Evolutionary conservation across 2,888 invertebrate genomes (phyloP), one percentile per base, ranked within the genome.

Genomic region (Encarsia formosa): DNA sequence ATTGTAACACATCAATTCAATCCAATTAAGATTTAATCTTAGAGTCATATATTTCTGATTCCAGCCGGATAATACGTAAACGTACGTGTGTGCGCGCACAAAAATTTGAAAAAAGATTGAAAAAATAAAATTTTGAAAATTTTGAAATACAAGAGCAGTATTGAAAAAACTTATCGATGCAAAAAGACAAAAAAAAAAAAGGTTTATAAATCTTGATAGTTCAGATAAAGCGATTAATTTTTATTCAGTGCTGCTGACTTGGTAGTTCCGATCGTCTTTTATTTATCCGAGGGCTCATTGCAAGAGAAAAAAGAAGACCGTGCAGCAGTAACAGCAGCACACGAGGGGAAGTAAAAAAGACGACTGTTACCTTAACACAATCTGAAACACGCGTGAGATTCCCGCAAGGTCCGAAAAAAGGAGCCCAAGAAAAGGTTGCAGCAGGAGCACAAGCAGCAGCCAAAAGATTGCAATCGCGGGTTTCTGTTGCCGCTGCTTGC

Each of bases 381-480:
- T 54, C 47, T 51, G 11, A 51, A 54, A 54, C 48, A 52, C 55
- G 45, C 51, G 52, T 55, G 52, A 55, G 55, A 55, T 55, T 55
- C 51, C 54, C 47, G 51, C 44, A 52, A 52, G 49, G 49, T 6
- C 48, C 38, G 34, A 52, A 52, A 55, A 52, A 55, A 54, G 23
- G 40, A 44, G 43, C 40, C 40, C 38, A 26, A 51, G 50, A 35
- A 49, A 50, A 49, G n/a, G n/a, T 15, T 31, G 31, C 31, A 4
- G 31, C 6, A 31, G 31, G 31, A 4, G 15, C 6, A 34, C 24
- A 37, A 41, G 24, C 47, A 32, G 37, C 43, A 29, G 15, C 45
- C 8, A n/a, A n/a, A 50, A 54, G 54, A 54, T 54, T 26, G 43
- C 46, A 54, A 54, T 54, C 54, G 46, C 41, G n/a, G n/a, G n/a